Percentiles rank a stretch among this genome's conserved stretches.
Conservation (phyloP, 2,888 invertebrate species). For the Heliconius ismenius region DNA sequence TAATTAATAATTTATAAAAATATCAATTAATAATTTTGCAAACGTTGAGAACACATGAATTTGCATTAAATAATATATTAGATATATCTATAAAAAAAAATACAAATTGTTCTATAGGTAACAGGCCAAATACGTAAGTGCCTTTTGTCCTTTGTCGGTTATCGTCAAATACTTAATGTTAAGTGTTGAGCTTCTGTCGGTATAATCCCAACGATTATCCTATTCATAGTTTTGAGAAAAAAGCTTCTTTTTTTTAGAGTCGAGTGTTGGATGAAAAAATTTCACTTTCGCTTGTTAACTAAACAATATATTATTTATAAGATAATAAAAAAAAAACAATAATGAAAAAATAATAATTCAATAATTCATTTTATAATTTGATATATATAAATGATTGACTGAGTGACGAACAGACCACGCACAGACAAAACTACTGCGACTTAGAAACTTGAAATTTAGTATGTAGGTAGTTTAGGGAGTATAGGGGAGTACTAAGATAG, state of each 20-base stretch:
- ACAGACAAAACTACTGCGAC: neutral
- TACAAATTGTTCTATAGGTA: no score
- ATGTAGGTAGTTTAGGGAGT: neutral
- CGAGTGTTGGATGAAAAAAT: neutral
- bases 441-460: neutral
- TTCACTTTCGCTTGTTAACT: neutral
- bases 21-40: no score
- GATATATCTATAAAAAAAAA: no score
- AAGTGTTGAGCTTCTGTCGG: slow-evolving; percentile 30
- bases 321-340: neutral
- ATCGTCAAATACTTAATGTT: slow-evolving; percentile 32
- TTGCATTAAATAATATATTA: neutral
- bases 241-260: neutral
- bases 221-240: neutral
- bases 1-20: no score
- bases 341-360: no score
- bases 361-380: no score
- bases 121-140: neutral
- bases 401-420: no score
- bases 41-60: neutral
- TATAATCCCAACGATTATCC: slow-evolving; percentile 12
- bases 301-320: neutral
- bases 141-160: slow-evolving; percentile 32
- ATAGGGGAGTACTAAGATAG: neutral
- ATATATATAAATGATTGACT: no score